phyloP scores from a whole-genome alignment of 2,888 invertebrate genomes.

The Drosophila austrosaltans region DNA sequence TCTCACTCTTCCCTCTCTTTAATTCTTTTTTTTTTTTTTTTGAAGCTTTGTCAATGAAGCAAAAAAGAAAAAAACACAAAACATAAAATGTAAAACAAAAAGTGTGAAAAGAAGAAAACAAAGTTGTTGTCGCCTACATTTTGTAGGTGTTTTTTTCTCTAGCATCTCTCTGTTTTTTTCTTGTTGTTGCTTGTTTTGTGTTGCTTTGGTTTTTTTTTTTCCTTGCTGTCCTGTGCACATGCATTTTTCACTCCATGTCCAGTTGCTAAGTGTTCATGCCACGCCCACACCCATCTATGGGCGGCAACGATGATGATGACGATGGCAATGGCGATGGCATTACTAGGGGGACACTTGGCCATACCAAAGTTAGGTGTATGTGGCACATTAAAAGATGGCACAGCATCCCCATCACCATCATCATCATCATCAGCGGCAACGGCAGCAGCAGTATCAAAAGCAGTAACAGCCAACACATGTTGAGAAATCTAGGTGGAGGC shows the following conservation, averaged over 20 bases:
- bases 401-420: conserved; percentile 31
- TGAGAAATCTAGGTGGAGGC: conserved; percentile 45
- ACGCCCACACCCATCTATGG: conserved; percentile 60
- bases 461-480: conserved; percentile 35
- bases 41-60: conserved; percentile 57
- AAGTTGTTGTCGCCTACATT: conserved; percentile 57
- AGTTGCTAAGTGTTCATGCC: conserved; percentile 53
- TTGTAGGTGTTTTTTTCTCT: conserved; percentile 29
- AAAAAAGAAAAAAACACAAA: conserved; percentile 19
- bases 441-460: neutral
- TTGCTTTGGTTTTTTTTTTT: conserved; percentile 31
- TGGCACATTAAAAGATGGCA: conserved; percentile 68
- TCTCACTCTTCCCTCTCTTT: conserved; percentile 23
- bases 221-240: conserved; percentile 52
- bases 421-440: neutral
- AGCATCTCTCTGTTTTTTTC: neutral
- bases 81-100: conserved; percentile 22
- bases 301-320: conserved; percentile 19
- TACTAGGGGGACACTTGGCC: neutral
- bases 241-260: conserved; percentile 67
- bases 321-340: neutral
- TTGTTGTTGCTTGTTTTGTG: conserved; percentile 5
- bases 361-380: conserved; percentile 54
- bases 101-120: conserved; percentile 29
- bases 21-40: conserved; percentile 35